Conservation (phyloP, 2,797 vertebrate species). For the Muscicapa striata region DNA sequence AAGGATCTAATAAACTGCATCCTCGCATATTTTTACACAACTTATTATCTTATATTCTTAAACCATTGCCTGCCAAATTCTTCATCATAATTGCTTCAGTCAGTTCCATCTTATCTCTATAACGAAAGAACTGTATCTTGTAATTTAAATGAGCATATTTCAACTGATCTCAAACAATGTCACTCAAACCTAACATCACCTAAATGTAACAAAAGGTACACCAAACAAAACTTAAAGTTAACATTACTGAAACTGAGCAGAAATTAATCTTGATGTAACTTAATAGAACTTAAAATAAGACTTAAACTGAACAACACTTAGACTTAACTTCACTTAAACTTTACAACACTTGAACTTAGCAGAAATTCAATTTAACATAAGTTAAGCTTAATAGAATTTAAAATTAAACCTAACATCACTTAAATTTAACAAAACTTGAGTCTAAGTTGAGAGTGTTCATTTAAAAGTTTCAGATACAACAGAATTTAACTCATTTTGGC, state of each 20-base stretch:
- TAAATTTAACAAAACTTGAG: not conserved
- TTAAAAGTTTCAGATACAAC: not conserved
- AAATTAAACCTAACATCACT: not conserved
- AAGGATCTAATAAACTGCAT: not conserved
- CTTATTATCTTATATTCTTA: too few species aligned
- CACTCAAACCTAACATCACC: not conserved
- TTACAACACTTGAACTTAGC: not conserved
- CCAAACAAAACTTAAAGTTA: not conserved
- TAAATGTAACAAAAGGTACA: not conserved
- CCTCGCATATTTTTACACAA: too few species aligned
- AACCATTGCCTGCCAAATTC: not conserved
- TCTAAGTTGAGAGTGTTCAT: not conserved
- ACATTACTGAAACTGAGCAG: not conserved
- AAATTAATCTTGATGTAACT: not conserved
- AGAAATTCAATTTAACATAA: not conserved
- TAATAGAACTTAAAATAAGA: not conserved
- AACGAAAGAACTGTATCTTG: not conserved
- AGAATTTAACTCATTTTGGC: not conserved
- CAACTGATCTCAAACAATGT: too few species aligned
- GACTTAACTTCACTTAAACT: too few species aligned
- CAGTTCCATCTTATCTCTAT: not conserved
- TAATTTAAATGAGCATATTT: not conserved
- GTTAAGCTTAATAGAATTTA: not conserved
- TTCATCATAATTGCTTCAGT: not conserved
- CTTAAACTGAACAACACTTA: not conserved